Evolutionary conservation across 2,797 vertebrate genomes (phyloP).

Genomic region (Acrossocheilus wenchowensis): DNA sequence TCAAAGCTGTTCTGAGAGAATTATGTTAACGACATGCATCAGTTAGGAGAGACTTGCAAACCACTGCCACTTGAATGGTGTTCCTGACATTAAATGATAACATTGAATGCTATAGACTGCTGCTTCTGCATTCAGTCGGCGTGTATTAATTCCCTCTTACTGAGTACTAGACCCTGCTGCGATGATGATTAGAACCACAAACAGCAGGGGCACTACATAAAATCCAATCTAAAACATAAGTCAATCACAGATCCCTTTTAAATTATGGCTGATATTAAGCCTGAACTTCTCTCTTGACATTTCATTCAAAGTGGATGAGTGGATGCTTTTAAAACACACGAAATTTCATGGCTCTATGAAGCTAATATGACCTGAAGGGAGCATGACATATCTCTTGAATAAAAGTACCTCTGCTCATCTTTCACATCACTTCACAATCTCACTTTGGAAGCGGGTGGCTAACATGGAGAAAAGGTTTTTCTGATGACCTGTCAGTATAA

Average conservation of each 20-base stretch:
- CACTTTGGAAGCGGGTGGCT: neutral
- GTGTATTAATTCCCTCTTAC: neutral
- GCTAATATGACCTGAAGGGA: conserved; percentile 14
- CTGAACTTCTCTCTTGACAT: neutral
- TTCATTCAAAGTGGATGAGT: neutral
- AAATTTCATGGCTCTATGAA: neutral
- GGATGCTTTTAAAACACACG: neutral
- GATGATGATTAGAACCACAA: conserved; percentile 28
- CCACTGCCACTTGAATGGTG: neutral
- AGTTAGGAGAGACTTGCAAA: conserved; percentile 8
- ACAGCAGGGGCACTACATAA: conserved; percentile 29
- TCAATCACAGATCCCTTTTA: neutral
- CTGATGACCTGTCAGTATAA: conserved; percentile 12
- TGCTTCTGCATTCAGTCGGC: conserved; percentile 11
- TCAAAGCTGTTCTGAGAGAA: conserved; percentile 3
- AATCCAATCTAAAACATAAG: conserved; percentile 16
- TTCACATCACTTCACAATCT: conserved; percentile 24
- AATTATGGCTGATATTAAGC: neutral
- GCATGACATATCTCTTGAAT: conserved; percentile 11
- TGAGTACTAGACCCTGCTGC: conserved; percentile 1
- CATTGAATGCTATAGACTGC: neutral
- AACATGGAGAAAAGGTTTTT: conserved; percentile 1
- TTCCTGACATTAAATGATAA: conserved; percentile 14
- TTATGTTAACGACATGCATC: conserved; percentile 7
- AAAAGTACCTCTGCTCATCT: conserved; percentile 14